Evolutionary conservation across 2,113 vertebrate species (phyloP), one percentile per base, ranked within the genome.

Genomic region (Stictonetta naevosa): DNA sequence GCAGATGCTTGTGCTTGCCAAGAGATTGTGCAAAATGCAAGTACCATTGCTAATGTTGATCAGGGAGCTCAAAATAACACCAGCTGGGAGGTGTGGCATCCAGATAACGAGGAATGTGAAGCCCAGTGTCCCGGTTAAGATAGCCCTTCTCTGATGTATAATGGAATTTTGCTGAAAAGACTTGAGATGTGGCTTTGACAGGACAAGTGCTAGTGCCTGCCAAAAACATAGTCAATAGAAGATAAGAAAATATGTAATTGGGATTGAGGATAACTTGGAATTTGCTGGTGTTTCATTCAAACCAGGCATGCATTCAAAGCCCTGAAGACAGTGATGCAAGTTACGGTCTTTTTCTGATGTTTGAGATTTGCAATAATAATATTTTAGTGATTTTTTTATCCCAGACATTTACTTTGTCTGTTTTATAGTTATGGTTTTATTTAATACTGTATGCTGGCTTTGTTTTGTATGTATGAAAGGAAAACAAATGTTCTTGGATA

Each of bases 71-170:
- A 4, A 16, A 38, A 1, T 8, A 18, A 2, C 34, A 1, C 40
- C 53, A 46, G 13, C 59, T 28, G 81, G 16, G 19, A 34, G 20
- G 6, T 10, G 2, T 46, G 52, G 17, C 44, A 13, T 3, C 50
- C 50, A 21, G 17, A 2, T 38, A 34, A 13, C 7, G 22, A 10
- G 7, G 3, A 16, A 19, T 9, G 4, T 22, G 8, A 12, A 10
- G 42, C 4, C 42, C 1, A 0, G 0, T 36, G 55, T 40, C 29
- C 53, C 29, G 3, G 0, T 23, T 3, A 2, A 33, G 14, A 7
- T 3, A 19, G 33, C 42, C 26, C 56, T 21, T 52, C 11, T 2
- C 5, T 52, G 34, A 0, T 19, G 33, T 31, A 36, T 11, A 25
- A 10, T 29, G 38, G 58, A 34, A 2, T 67, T 71, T 76, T 46